A percentile compares a stretch with the other conserved stretches of the same genome.
phyloP scores from a whole-genome alignment of 2,888 invertebrate genomes.

The Tetranychus piercei region DNA sequence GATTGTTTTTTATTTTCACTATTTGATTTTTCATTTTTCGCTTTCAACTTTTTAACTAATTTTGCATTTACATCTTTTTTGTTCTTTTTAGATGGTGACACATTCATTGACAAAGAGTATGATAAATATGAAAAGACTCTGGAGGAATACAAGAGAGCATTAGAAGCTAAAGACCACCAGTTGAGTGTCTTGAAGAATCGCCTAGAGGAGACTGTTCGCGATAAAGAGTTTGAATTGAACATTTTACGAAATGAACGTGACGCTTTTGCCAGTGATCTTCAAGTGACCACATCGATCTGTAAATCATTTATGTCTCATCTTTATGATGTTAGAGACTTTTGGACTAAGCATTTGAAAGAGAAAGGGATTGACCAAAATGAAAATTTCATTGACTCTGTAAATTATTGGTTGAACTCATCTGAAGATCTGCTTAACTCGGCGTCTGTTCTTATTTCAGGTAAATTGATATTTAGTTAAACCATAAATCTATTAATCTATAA shows the following conservation, averaged over 20 bases:
- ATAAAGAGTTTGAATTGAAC: not conserved
- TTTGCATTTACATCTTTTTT: not conserved
- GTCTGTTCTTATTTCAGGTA: conserved; percentile 8
- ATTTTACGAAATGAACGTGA: not conserved
- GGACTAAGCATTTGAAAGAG: not conserved
- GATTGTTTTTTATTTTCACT: not conserved
- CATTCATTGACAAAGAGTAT: not conserved
- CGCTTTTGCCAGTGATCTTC: not conserved
- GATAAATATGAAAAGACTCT: not conserved
- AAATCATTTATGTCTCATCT: conserved; percentile 12
- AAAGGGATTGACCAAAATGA: not conserved
- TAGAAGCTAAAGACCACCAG: not conserved
- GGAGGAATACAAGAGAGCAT: not conserved
- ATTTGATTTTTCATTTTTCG: not conserved
- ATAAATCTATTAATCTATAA: not conserved
- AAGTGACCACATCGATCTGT: not conserved
- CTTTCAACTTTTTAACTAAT: not conserved
- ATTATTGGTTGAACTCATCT: conserved; percentile 4
- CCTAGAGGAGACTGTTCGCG: not conserved
- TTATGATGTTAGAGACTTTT: not conserved
- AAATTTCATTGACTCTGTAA: not conserved
- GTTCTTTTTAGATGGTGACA: not conserved
- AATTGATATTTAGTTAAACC: not conserved
- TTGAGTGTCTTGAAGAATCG: not conserved
- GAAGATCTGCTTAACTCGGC: conserved; percentile 15